A percentile compares a stretch with the other conserved stretches of the same genome.
These are phyloP conservation scores for Pseudonaja textilis DNA, from an alignment of 2,113 vertebrate genomes.

Conservation along the genomic window DNA sequence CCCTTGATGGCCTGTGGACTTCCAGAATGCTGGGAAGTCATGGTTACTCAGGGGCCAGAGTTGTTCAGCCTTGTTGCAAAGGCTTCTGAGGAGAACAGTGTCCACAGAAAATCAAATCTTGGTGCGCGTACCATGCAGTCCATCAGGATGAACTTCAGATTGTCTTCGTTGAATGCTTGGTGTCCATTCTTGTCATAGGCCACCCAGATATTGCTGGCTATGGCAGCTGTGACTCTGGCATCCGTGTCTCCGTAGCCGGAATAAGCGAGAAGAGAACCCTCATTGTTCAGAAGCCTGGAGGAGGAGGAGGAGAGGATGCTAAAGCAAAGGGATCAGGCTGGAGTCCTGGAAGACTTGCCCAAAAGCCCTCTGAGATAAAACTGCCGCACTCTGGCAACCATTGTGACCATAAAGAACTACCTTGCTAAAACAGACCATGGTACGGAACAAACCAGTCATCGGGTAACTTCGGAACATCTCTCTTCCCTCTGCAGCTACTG, in stretches of 20 bases:
- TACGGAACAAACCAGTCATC: not conserved
- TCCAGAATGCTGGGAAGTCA: not conserved
- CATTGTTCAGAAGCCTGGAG: conserved; percentile 84
- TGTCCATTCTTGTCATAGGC: conserved; percentile 97
- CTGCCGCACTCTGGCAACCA: not conserved
- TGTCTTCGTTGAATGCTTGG: conserved; percentile 96
- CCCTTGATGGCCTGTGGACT: not conserved
- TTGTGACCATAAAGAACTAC: not conserved
- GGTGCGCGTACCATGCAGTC: conserved; percentile 88
- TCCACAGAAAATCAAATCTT: not conserved
- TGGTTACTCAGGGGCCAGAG: not conserved
- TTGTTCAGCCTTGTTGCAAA: not conserved
- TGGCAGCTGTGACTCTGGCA: conserved; percentile 92
- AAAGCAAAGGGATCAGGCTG: rapidly evolving
- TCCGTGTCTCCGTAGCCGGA: conserved; percentile 97
- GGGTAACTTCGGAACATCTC: no score
- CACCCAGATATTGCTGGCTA: conserved; percentile 98
- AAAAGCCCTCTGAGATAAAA: not conserved
- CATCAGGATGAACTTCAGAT: conserved; percentile 96
- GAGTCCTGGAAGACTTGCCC: not conserved
- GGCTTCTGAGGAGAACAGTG: not conserved
- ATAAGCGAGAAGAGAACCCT: conserved; percentile 94
- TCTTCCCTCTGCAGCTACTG: not conserved
- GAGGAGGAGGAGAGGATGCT: not conserved
- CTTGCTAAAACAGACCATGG: not conserved